A percentile compares a stretch with the other conserved stretches of the same genome.
Conservation (phyloP, 2,113 vertebrate genomes). For the Loxodonta africana region DNA sequence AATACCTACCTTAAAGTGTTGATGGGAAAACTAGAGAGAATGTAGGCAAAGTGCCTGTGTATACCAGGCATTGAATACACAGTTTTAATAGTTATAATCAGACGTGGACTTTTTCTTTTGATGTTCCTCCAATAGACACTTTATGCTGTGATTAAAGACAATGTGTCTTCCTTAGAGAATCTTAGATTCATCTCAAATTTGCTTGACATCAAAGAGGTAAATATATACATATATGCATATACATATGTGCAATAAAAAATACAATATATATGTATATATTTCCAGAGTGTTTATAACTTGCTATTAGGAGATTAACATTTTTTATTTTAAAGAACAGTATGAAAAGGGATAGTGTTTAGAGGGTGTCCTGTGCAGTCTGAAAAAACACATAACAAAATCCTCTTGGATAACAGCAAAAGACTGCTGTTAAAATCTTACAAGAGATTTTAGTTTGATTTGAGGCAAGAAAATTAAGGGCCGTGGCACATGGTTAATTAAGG, state of each 20-base stretch:
- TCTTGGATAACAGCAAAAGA: neutral
- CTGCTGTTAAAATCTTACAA: neutral
- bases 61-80: neutral
- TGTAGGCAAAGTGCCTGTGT: neutral
- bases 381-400: neutral
- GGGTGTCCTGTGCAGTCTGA: neutral
- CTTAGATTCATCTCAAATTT: constrained; percentile 63
- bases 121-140: constrained; percentile 18
- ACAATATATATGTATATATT: neutral
- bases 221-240: neutral
- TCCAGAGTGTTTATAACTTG: neutral
- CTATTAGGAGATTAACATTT: neutral
- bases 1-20: neutral
- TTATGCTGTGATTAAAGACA: constrained; percentile 76
- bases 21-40: neutral
- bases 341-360: neutral
- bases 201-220: constrained; percentile 9
- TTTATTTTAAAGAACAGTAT: neutral
- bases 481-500: neutral
- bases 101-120: neutral
- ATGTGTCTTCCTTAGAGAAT: constrained; percentile 50
- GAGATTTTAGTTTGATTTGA: neutral
- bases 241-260: too few species aligned
- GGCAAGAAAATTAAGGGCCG: neutral
- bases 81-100: constrained; percentile 10